Evolutionary conservation across 1,140 invertebrate genomes (phyloP).

Genomic region (Cydia fagiglandana): DNA sequence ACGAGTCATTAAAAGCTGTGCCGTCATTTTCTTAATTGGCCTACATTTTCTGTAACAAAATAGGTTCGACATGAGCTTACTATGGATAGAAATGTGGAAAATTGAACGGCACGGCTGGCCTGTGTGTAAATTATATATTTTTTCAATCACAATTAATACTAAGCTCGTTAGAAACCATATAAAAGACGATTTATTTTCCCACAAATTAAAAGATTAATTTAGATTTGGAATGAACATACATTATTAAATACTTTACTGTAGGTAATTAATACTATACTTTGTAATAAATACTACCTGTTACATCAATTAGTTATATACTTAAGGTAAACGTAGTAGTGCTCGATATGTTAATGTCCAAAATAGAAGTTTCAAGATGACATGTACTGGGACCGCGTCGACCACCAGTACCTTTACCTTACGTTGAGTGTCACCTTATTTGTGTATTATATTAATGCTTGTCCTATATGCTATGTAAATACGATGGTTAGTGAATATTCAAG

Average conservation of each 20-base stretch:
- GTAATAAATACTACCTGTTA: background rate
- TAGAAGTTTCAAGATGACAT: no score
- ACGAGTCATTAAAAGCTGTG: conserved; percentile 17
- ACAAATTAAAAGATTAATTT: conserved; percentile 1
- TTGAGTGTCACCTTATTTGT: background rate
- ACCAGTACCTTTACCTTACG: background rate
- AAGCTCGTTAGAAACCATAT: background rate
- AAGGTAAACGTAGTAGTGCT: no score
- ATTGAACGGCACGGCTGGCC: background rate
- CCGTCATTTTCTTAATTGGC: conserved; percentile 27
- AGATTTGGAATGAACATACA: background rate
- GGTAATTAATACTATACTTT: background rate
- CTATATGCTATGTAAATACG: conserved; percentile 3
- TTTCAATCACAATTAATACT: background rate
- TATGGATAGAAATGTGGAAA: conserved; percentile 24
- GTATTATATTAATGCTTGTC: background rate
- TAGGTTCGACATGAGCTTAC: background rate
- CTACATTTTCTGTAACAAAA: conserved; percentile 27
- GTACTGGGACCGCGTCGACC: no score
- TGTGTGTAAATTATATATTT: background rate
- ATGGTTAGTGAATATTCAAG: background rate
- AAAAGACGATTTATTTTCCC: conserved; percentile 1
- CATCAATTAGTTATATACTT: background rate
- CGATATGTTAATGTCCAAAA: no score
- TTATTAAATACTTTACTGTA: background rate